Percentiles rank a stretch among this genome's conserved stretches.
Evolutionary conservation across 2,888 invertebrate genomes (phyloP).

Genomic region (Hirtodrosophila duncani): DNA sequence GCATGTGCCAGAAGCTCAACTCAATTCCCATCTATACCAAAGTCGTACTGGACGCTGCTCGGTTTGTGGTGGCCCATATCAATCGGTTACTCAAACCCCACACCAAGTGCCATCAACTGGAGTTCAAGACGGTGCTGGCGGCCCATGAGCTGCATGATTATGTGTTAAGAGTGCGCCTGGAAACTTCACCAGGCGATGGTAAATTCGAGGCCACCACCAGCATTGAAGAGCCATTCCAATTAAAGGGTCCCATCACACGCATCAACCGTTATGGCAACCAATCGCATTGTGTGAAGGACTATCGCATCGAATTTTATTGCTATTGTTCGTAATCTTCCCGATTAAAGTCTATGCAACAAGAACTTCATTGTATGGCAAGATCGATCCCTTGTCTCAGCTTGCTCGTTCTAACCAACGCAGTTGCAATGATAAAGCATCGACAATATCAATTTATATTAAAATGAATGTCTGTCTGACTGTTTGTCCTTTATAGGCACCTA

Average conservation of each 20-base stretch:
- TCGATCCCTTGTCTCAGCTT: too few relatives aligned
- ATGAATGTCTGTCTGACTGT: too few relatives aligned
- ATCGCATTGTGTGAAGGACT: constrained; percentile 28
- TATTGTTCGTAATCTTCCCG: constrained; percentile 32
- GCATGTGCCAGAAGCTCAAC: constrained; percentile 83
- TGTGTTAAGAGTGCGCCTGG: constrained; percentile 28
- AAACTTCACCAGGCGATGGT: constrained; percentile 31
- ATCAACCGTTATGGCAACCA: constrained; percentile 37
- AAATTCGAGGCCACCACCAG: constrained; percentile 30
- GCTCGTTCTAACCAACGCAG: too few relatives aligned
- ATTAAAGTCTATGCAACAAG: too few relatives aligned
- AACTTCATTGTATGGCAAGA: too few relatives aligned
- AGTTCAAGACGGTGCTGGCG: neutral
- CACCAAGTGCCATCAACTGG: constrained; percentile 17
- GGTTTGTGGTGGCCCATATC: constrained; percentile 29
- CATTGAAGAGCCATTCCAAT: neutral
- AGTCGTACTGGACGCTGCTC: constrained; percentile 21
- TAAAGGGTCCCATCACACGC: constrained; percentile 33
- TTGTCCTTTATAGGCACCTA: too few relatives aligned
- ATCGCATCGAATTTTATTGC: constrained; percentile 42
- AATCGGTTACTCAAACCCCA: constrained; percentile 10
- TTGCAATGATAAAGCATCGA: too few relatives aligned
- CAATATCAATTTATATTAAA: too few relatives aligned
- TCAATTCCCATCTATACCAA: neutral
- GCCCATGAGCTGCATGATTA: constrained; percentile 7